Base-by-base conservation (phyloP, 2,888 invertebrate genomes). In the Drosophila nigricruria region DNA sequence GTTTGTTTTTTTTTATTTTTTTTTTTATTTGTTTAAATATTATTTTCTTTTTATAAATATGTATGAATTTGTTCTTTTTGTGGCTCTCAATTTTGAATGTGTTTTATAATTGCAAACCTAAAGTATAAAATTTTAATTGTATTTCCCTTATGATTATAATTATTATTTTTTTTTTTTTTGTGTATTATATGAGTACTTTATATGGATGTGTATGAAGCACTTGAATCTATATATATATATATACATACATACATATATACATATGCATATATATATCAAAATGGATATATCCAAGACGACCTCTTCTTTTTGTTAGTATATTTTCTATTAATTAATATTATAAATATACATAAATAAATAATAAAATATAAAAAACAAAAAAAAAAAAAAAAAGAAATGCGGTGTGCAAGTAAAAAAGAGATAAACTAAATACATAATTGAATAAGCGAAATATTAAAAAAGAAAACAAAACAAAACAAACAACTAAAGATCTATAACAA, bases 291-390 rank as follows among this genome's bases (percentile, higher is more conserved):
- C 82, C 84, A 77, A 79, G 72, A 73, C 73, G 79, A 88, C 83
- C 83, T 83, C 85, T 88, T 82, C 83, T 87, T 82, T 83, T 88
- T 83, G 83, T 83, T 88, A 88, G 83, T 70, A 84, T 83, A 74
- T 87, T 84, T 82, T 85, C 85, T 82, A 87, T 83, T 84, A 79
- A 87, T 77, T 84, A 83, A 70, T 87, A 84, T 87, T 82, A 83
- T 54, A 76, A 78, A 72, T 79, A 74, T 60, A 63, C 60, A 78
- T 62, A 62, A 71, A 71, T 57, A 63, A 57, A 50, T 62, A 50
- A 34, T 45, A 25, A 32, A 45, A 36, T 59, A 25, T 54, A 18
- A 47, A 56, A 34, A 64, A 25, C n/a, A n/a, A n/a, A 54, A 27
- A 45, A 60, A 36, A 23, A 57, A 32, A 64, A 25, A 54, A 43